Conservation (phyloP, 2,888 invertebrate species). For the Phania funesta region DNA sequence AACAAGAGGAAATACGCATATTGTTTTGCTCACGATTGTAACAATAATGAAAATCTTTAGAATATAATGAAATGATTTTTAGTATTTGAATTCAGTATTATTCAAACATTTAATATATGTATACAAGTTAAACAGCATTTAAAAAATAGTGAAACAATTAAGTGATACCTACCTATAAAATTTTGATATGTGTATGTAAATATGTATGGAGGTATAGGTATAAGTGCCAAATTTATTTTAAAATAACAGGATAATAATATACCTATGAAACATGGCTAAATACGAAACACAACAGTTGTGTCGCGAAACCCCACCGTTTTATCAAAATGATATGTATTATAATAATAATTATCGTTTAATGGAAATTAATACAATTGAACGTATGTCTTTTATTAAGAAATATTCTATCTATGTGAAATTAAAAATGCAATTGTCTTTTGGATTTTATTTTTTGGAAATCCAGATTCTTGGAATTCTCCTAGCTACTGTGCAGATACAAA, state of each 20-base stretch:
- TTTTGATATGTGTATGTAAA: too few relatives aligned
- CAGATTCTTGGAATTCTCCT: constrained; percentile 67
- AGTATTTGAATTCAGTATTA: constrained; percentile 53
- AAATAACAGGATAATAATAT: neutral
- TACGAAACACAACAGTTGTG: constrained; percentile 68
- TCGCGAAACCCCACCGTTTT: constrained; percentile 63
- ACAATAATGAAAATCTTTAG: constrained; percentile 36
- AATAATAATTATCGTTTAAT: constrained; percentile 66
- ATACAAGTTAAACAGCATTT: constrained; percentile 23
- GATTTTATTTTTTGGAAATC: constrained; percentile 31
- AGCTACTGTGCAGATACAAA: constrained; percentile 64
- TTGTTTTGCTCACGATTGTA: neutral
- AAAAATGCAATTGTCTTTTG: constrained; percentile 1
- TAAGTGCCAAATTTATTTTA: neutral
- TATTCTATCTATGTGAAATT: neutral
- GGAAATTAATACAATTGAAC: constrained; percentile 66
- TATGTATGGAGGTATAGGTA: too few relatives aligned
- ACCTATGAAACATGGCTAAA: constrained; percentile 60
- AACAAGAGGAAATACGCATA: neutral
- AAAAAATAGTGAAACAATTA: constrained; percentile 15
- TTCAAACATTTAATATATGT: constrained; percentile 32
- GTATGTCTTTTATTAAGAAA: constrained; percentile 53
- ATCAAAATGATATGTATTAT: constrained; percentile 67
- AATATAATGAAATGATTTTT: constrained; percentile 45
- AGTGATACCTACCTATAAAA: neutral